Conservation (phyloP, 2,797 vertebrate species). For the Vespertilio murinus region DNA sequence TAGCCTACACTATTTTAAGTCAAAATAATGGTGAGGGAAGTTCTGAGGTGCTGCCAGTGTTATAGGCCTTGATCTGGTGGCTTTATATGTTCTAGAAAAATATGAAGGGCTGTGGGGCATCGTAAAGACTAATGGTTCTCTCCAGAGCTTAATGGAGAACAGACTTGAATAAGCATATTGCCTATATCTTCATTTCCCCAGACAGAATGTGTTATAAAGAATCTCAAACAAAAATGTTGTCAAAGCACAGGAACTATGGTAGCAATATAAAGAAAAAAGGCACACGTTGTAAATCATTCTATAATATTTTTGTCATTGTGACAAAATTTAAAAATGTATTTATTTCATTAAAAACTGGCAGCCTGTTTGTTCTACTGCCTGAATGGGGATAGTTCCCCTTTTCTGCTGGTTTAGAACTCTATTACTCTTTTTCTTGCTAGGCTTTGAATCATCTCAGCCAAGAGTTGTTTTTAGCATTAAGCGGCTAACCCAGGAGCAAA, state of each 20-base stretch:
- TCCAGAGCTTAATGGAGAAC: background rate
- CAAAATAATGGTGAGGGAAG: background rate
- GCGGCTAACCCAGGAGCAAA: slow-evolving; percentile 48
- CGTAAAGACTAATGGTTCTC: background rate
- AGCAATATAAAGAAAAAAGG: background rate
- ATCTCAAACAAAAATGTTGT: background rate
- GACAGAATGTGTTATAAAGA: background rate
- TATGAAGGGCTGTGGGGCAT: background rate
- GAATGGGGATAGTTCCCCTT: background rate
- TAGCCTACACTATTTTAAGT: background rate
- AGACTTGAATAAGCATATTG: background rate
- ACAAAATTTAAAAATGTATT: slow-evolving; percentile 41
- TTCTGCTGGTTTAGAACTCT: slow-evolving; percentile 20
- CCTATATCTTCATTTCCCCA: background rate
- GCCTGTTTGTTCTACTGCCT: background rate
- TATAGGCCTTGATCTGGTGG: background rate
- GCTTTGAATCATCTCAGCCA: slow-evolving; percentile 43
- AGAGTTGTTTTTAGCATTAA: slow-evolving; percentile 73
- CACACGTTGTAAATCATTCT: background rate
- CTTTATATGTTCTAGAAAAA: background rate
- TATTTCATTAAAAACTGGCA: slow-evolving; percentile 37
- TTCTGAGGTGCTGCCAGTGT: background rate
- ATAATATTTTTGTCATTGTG: background rate
- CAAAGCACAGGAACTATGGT: background rate
- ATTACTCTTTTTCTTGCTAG: slow-evolving; percentile 53